phyloP scores from a whole-genome alignment of 2,113 vertebrate genomes.

The Glaucomys volans region DNA sequence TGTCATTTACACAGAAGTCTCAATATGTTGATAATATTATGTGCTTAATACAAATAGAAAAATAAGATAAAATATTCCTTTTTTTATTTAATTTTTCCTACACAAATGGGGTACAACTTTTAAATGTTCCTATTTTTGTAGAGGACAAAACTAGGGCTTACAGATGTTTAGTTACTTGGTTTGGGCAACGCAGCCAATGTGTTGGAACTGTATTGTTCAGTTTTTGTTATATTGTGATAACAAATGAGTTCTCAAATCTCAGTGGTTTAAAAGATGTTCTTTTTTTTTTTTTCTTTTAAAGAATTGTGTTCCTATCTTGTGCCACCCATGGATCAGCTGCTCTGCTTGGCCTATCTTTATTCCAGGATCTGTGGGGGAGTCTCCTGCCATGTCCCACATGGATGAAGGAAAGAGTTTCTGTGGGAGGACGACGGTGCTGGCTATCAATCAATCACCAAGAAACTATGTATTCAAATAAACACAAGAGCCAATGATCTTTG shows the following conservation, averaged over 20 bases:
- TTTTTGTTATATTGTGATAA: slow-evolving; percentile 32
- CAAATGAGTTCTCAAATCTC: neutral
- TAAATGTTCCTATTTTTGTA: slow-evolving; percentile 27
- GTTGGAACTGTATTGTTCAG: neutral
- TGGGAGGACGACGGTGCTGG: too few species aligned
- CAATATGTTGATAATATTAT: neutral
- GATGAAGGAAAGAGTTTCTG: too few species aligned
- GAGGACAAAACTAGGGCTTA: slow-evolving; percentile 27
- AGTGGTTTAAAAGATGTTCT: neutral
- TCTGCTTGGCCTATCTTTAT: neutral
- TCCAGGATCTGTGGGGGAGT: neutral
- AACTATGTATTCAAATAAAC: too few species aligned
- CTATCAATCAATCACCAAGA: too few species aligned
- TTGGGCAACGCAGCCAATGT: neutral
- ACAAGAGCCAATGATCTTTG: too few species aligned
- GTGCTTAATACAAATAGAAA: too few species aligned
- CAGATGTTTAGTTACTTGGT: neutral
- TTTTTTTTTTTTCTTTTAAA: too few species aligned
- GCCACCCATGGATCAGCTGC: neutral
- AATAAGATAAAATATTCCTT: neutral
- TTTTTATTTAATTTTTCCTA: too few species aligned
- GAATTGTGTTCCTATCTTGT: neutral
- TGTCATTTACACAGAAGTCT: slow-evolving; percentile 19
- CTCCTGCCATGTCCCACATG: too few species aligned
- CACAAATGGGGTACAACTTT: too few species aligned